Conservation (phyloP, 2,888 invertebrate genomes). For the Operophtera brumata region DNA sequence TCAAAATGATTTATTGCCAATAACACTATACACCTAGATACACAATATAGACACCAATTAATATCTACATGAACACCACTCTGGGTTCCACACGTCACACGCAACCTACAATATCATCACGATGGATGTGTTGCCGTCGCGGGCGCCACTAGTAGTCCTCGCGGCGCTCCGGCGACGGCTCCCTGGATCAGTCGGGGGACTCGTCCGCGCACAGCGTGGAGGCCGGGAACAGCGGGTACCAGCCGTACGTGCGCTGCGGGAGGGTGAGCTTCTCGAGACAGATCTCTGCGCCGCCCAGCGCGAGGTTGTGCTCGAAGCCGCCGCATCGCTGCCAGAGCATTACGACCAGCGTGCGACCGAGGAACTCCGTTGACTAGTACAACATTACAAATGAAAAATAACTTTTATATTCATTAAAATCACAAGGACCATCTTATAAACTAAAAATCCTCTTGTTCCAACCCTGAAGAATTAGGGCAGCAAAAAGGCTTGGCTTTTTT, state of each 20-base stretch:
- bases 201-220: constrained; percentile 87
- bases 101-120: constrained; percentile 29
- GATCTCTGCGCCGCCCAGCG: constrained; percentile 92
- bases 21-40: constrained; percentile 19
- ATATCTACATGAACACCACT: constrained; percentile 15
- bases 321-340: constrained; percentile 96
- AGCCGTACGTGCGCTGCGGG: constrained; percentile 90
- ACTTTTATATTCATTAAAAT: no score
- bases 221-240: constrained; percentile 96
- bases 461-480: no score
- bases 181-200: constrained; percentile 77
- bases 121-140: constrained; percentile 54
- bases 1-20: constrained; percentile 24
- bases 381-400: no score
- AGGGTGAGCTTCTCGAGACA: constrained; percentile 90
- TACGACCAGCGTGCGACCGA: constrained; percentile 90
- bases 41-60: constrained; percentile 10
- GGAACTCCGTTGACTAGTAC: constrained; percentile 84
- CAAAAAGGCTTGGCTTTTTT: no score
- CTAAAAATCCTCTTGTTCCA: no score
- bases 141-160: constrained; percentile 58
- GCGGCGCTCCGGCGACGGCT: constrained; percentile 77
- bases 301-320: constrained; percentile 90
- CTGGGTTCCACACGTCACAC: constrained; percentile 17
- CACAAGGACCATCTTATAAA: no score